Percentiles rank a stretch among this genome's conserved stretches.
phyloP scores from a whole-genome alignment of 2,888 invertebrate species.

The Callyntrura guangdongensis region DNA sequence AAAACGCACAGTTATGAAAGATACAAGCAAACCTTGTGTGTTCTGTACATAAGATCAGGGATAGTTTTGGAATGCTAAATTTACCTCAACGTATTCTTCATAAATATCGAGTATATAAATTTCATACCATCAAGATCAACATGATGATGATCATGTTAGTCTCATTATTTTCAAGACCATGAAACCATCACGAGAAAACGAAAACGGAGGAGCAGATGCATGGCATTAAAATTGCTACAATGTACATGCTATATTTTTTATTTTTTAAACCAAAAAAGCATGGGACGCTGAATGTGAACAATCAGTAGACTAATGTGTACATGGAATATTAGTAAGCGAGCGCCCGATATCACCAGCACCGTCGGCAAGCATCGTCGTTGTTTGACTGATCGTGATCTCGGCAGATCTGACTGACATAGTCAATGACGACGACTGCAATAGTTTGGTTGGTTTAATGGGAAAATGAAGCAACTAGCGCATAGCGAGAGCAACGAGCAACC shows the following conservation, averaged over 20 bases:
- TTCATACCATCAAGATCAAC: background rate
- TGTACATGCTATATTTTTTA: background rate
- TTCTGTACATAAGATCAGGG: background rate
- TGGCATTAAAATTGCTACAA: background rate
- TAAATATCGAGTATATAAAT: background rate
- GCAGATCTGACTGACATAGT: conserved; percentile 41
- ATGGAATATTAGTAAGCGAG: conserved; percentile 38
- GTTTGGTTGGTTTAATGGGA: conserved; percentile 27
- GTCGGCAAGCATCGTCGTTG: conserved; percentile 62
- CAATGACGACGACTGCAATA: conserved; percentile 5
- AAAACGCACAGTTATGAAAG: background rate
- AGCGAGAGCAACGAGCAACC: background rate
- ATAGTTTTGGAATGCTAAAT: background rate
- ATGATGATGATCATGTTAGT: background rate
- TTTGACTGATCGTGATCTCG: conserved; percentile 64
- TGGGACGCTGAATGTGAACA: background rate
- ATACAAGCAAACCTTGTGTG: background rate
- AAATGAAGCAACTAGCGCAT: conserved; percentile 23
- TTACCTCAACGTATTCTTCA: background rate
- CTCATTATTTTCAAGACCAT: background rate
- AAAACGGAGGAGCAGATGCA: conserved; percentile 8
- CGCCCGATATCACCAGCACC: conserved; percentile 28
- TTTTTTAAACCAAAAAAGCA: background rate
- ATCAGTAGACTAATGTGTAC: conserved; percentile 31
- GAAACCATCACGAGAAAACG: conserved; percentile 19